phyloP scores from a whole-genome alignment of 2,888 invertebrate species.

The Hyposoter dolosus region DNA sequence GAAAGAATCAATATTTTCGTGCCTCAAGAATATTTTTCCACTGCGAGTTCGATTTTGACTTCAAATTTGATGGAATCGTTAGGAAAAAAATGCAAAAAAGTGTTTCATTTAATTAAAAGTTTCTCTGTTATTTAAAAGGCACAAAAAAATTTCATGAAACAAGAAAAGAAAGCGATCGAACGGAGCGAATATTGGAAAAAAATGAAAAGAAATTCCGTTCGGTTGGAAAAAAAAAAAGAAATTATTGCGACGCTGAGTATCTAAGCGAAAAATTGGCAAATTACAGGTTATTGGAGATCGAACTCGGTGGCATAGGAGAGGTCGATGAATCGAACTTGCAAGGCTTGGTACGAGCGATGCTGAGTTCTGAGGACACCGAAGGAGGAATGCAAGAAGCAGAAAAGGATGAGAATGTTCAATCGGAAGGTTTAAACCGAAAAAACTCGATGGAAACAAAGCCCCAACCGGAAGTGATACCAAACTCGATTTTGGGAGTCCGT shows the following conservation, averaged over 20 bases:
- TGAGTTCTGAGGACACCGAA: constrained; percentile 62
- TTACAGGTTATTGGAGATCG: constrained; percentile 80
- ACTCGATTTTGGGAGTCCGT: constrained; percentile 79
- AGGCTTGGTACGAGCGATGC: constrained; percentile 77
- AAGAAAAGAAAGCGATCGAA: not conserved
- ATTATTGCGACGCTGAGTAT: not conserved
- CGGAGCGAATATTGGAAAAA: not conserved
- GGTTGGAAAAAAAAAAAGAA: not conserved
- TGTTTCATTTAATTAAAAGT: not conserved
- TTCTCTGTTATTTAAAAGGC: not conserved
- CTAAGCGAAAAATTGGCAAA: not conserved
- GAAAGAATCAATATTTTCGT: no score
- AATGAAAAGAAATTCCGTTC: not conserved
- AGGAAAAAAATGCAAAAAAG: not conserved
- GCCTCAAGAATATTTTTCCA: no score
- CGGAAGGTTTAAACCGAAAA: constrained; percentile 51
- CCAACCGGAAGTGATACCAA: constrained; percentile 78
- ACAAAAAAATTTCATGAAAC: not conserved
- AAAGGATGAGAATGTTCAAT: constrained; percentile 64
- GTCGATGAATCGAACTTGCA: constrained; percentile 76
- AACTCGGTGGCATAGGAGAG: constrained; percentile 76
- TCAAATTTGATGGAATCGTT: no score
- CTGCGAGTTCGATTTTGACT: no score
- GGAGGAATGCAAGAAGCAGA: not conserved
- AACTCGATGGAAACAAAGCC: not conserved